Evolutionary conservation across 2,113 vertebrate genomes (phyloP).

Genomic region (Jaculus jaculus): DNA sequence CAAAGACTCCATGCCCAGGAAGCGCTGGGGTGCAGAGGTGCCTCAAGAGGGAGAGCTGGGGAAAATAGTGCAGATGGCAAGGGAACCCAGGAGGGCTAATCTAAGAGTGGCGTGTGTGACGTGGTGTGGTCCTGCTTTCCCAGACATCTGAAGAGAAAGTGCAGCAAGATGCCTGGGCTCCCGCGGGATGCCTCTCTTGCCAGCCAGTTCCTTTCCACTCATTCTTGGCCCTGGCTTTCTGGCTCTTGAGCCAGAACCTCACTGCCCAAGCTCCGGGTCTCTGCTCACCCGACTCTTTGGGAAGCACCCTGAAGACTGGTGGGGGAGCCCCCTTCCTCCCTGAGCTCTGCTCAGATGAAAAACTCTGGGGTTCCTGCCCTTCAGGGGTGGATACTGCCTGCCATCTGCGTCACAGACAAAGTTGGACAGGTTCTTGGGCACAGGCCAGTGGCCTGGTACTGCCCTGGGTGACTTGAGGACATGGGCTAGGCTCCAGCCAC

Average conservation of each 20-base stretch:
- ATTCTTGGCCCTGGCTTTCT: background rate
- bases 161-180: background rate
- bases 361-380: background rate
- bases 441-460: background rate
- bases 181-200: background rate
- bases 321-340: background rate
- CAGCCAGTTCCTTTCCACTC: background rate
- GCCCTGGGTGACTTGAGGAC: slow-evolving; percentile 54
- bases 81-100: background rate
- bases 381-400: background rate
- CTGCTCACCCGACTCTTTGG: background rate
- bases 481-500: background rate
- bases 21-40: background rate
- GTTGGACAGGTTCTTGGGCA: background rate
- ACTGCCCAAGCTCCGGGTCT: background rate
- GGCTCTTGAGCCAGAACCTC: background rate
- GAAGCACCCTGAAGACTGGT: background rate
- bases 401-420: slow-evolving; percentile 50
- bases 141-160: background rate
- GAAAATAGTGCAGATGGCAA: background rate
- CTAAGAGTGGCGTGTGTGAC: background rate
- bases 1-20: background rate
- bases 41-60: background rate
- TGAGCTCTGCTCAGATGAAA: background rate
- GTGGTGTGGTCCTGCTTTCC: background rate